Evolutionary conservation across 2,888 invertebrate genomes (phyloP).

Genomic region (Nephrocerus scutellatus): DNA sequence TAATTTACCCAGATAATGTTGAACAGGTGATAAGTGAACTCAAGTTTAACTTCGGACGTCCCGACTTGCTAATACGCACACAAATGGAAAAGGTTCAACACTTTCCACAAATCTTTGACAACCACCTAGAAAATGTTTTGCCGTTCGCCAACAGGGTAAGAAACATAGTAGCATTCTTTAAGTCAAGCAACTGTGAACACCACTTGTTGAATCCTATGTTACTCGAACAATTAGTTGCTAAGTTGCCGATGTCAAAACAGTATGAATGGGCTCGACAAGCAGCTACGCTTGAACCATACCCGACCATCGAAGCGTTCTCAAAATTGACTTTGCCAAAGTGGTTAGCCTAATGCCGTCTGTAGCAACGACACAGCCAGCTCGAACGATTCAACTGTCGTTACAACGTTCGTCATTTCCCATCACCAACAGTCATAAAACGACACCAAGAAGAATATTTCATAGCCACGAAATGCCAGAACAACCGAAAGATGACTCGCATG

Average conservation of each 20-base stretch:
- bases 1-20: too few relatives aligned
- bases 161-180: conserved; percentile 6
- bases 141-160: conserved; percentile 5
- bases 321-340: conserved; percentile 12
- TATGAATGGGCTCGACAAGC: conserved; percentile 11
- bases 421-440: too few relatives aligned
- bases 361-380: too few relatives aligned
- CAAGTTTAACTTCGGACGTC: conserved; percentile 18
- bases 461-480: too few relatives aligned
- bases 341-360: conserved; percentile 13
- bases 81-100: conserved; percentile 13
- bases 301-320: conserved; percentile 7
- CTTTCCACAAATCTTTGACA: conserved; percentile 11
- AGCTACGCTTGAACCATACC: conserved; percentile 7
- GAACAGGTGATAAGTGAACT: conserved; percentile 13
- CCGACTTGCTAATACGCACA: conserved; percentile 11
- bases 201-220: conserved; percentile 7
- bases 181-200: conserved; percentile 5
- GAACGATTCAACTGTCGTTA: too few relatives aligned
- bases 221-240: conserved; percentile 7
- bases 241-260: conserved; percentile 11
- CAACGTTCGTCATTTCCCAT: conserved; percentile 2
- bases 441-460: too few relatives aligned
- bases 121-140: conserved; percentile 4
- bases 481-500: not conserved